Evolutionary conservation across 1,140 invertebrate species (phyloP).

Genomic region (Druon quercuslanigerum): DNA sequence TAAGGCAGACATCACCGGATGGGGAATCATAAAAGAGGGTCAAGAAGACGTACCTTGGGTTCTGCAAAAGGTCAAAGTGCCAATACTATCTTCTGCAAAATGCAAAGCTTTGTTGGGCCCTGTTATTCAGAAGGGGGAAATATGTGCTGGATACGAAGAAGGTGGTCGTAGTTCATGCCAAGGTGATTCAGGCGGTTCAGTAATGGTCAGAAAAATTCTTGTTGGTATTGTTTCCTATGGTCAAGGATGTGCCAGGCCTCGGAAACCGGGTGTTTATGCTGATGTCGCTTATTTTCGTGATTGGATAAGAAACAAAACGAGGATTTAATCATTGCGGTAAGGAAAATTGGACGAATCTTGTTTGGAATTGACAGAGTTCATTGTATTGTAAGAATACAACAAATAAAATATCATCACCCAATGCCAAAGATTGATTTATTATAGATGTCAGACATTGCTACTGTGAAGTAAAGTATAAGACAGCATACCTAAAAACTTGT

Average conservation of each 20-base stretch:
- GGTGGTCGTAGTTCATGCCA: slow-evolving; percentile 38
- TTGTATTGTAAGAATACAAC: no score
- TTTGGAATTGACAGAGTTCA: no score
- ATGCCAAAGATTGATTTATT: no score
- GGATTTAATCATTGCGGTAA: no score
- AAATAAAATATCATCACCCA: no score
- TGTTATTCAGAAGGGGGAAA: background rate
- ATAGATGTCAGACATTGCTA: no score
- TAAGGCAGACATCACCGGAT: slow-evolving; percentile 12
- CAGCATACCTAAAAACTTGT: no score
- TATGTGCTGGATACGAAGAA: slow-evolving; percentile 34
- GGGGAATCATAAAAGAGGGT: slow-evolving; percentile 30
- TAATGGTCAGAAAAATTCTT: slow-evolving; percentile 6
- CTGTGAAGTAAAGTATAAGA: no score
- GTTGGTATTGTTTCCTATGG: slow-evolving; percentile 38
- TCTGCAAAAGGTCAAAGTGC: slow-evolving; percentile 31
- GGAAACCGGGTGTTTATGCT: slow-evolving; percentile 34
- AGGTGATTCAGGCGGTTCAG: slow-evolving; percentile 40
- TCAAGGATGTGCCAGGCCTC: slow-evolving; percentile 33
- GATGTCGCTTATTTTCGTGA: slow-evolving; percentile 32
- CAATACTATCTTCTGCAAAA: slow-evolving; percentile 1
- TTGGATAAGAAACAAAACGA: slow-evolving; percentile 32
- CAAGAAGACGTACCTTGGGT: background rate
- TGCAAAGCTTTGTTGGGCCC: slow-evolving; percentile 8
- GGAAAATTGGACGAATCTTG: no score